These are phyloP conservation scores for Conchocele bisecta DNA, from an alignment of 2,888 invertebrate species.

Conservation along the genomic window DNA sequence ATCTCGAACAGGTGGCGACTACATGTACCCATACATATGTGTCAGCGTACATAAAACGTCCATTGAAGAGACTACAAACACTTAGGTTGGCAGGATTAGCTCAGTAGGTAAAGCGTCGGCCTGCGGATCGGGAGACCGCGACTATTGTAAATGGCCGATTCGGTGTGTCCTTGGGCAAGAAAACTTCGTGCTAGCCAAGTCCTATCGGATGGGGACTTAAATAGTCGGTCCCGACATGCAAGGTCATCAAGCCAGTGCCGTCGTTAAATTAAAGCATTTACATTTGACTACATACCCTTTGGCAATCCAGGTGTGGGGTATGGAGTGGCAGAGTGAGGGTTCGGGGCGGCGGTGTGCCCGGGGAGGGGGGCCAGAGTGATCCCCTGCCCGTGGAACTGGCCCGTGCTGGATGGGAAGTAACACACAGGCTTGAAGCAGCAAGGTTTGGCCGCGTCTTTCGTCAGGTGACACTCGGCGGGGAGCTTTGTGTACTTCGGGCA, in stretches of 20 bases:
- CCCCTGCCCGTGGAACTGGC: conserved; percentile 49
- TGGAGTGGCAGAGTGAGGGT: conserved; percentile 36
- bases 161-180: no score
- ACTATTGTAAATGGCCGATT: no score
- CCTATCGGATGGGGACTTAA: no score
- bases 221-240: no score
- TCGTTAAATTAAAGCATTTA: no score
- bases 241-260: no score
- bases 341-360: conserved; percentile 49
- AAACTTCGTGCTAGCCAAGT: no score
- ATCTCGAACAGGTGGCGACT: no score
- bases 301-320: conserved; percentile 57
- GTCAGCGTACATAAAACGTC: not conserved
- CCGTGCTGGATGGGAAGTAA: conserved; percentile 53
- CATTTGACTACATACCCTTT: conserved; percentile 59
- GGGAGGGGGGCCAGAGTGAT: conserved; percentile 53
- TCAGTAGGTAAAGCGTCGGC: no score
- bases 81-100: no score
- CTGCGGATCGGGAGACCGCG: no score
- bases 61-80: not conserved
- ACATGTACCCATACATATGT: no score
- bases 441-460: conserved; percentile 67
- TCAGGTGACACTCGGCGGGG: conserved; percentile 61
- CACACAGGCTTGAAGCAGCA: conserved; percentile 68
- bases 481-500: conserved; percentile 62